Conservation (phyloP, 92 coral and sea anemone genomes). For the Zoanthus sociatus region DNA sequence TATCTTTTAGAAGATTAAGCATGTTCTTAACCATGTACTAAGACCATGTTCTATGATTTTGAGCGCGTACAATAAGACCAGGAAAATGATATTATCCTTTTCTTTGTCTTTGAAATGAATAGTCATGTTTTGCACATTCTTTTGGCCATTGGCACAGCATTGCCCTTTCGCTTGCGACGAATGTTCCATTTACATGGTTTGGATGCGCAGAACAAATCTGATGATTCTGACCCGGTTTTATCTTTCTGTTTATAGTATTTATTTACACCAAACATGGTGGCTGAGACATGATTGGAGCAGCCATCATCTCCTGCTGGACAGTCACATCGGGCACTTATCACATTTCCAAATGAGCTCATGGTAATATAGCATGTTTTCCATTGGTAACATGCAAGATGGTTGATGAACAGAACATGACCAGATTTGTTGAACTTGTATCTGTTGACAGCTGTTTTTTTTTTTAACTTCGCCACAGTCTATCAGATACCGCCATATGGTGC, state of each 20-base stretch:
- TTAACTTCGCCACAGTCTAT: conserved; percentile 56
- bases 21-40: conserved; percentile 18
- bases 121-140: conserved; percentile 43
- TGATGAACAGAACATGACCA: conserved; percentile 54
- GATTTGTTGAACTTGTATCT: conserved; percentile 38
- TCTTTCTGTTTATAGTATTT: conserved; percentile 46
- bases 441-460: conserved; percentile 71
- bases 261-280: conserved; percentile 69
- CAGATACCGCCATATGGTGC: conserved; percentile 67
- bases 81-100: conserved; percentile 25
- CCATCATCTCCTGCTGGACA: conserved; percentile 77
- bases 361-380: conserved; percentile 53
- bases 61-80: conserved; percentile 48
- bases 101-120: conserved; percentile 20
- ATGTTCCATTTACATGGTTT: conserved; percentile 43
- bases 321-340: conserved; percentile 64
- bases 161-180: conserved; percentile 37
- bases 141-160: conserved; percentile 30
- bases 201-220: conserved; percentile 18
- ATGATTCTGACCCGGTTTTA: conserved; percentile 2
- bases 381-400: conserved; percentile 35
- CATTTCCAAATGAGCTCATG: conserved; percentile 45
- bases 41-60: conserved; percentile 41
- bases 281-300: conserved; percentile 67
- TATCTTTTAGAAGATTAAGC: conserved; percentile 33